Evolutionary conservation across 2,113 vertebrate genomes (phyloP).

Genomic region (Poecile atricapillus): DNA sequence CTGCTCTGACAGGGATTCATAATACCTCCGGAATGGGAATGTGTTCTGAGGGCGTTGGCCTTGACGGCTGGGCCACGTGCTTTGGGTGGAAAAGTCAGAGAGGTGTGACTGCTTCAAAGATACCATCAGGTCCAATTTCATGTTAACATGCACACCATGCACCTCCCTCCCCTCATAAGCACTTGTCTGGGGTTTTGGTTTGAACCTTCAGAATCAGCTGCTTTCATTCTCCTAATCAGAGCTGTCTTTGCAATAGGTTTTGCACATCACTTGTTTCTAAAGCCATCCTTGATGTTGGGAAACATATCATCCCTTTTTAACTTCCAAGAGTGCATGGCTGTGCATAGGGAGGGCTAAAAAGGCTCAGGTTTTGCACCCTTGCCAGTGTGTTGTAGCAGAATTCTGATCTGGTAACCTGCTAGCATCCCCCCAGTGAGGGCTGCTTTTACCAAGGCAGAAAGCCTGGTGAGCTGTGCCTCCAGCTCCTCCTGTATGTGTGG

Average conservation of each 20-base stretch:
- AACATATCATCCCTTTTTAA: not conserved
- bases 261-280: not conserved
- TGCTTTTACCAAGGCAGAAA: not conserved
- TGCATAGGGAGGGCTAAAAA: not conserved
- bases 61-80: not conserved
- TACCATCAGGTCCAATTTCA: not conserved
- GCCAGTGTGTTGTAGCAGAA: not conserved
- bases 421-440: not conserved
- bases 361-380: not conserved
- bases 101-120: not conserved
- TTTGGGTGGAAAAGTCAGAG: not conserved
- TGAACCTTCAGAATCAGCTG: not conserved
- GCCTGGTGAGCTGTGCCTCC: not conserved
- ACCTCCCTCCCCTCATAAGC: not conserved
- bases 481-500: accelerated
- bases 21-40: accelerated
- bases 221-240: not conserved
- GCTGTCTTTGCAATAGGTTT: not conserved
- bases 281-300: not conserved
- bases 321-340: not conserved
- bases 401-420: not conserved
- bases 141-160: not conserved
- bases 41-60: not conserved
- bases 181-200: not conserved
- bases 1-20: not conserved